phyloP scores from a whole-genome alignment of 2,888 invertebrate genomes.

The Scaptomyza reducta region DNA sequence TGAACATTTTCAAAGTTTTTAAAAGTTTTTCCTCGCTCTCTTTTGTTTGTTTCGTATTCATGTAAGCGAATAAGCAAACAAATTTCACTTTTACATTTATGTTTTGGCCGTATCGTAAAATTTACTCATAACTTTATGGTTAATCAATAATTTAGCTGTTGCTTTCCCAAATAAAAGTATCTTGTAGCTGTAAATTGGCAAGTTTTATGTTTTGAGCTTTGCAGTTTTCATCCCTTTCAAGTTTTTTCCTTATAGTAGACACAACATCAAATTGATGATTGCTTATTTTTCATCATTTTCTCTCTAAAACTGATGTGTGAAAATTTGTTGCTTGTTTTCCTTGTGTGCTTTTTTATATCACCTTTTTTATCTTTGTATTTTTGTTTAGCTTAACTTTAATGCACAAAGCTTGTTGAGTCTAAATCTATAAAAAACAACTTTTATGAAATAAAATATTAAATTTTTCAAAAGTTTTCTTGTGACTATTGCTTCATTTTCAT shows the following conservation, averaged over 20 bases:
- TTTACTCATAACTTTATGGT: conserved; percentile 20
- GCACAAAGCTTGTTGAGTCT: background rate
- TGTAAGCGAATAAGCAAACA: too few species aligned
- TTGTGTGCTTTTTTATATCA: conserved; percentile 5
- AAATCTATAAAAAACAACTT: background rate
- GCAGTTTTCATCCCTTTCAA: conserved; percentile 17
- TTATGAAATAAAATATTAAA: background rate
- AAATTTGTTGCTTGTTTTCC: conserved; percentile 14
- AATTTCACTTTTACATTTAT: too few species aligned
- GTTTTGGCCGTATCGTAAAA: conserved; percentile 14
- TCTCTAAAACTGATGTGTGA: conserved; percentile 25
- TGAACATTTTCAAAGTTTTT: background rate
- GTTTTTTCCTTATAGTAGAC: conserved; percentile 31
- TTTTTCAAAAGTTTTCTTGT: too few species aligned
- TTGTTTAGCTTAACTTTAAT: background rate
- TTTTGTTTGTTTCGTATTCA: too few species aligned
- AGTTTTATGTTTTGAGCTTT: conserved; percentile 28
- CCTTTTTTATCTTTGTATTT: conserved; percentile 15
- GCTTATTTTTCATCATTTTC: conserved; percentile 11
- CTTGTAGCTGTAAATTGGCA: conserved; percentile 36
- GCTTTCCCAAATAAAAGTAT: conserved; percentile 2
- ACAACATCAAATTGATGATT: conserved; percentile 36
- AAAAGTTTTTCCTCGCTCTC: background rate
- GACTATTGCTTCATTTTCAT: too few species aligned
- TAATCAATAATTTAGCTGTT: conserved; percentile 50